Percentiles rank a stretch among this genome's conserved stretches.
These are phyloP conservation scores for Egretta garzetta DNA, from an alignment of 2,113 vertebrate species.

Conservation along the genomic window DNA sequence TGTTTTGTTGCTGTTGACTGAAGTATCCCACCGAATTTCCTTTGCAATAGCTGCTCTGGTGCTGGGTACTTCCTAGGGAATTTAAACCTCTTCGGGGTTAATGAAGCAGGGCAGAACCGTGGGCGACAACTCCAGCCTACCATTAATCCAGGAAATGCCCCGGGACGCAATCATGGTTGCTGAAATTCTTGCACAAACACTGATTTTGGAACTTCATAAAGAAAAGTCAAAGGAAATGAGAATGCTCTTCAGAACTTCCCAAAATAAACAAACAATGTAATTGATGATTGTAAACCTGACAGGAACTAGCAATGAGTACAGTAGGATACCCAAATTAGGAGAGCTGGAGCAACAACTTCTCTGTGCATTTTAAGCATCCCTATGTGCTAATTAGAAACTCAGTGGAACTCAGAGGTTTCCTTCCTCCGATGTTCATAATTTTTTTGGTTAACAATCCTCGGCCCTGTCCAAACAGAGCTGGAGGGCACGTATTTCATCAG, in stretches of 20 bases:
- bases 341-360: background rate
- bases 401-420: background rate
- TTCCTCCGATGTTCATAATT: background rate
- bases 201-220: constrained; percentile 2
- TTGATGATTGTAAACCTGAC: constrained; percentile 1
- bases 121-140: background rate
- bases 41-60: background rate
- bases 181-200: constrained; percentile 6
- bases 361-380: background rate
- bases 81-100: background rate
- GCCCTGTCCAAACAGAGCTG: background rate
- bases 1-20: background rate
- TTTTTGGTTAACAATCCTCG: background rate
- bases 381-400: background rate
- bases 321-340: background rate
- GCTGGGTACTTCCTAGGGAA: background rate
- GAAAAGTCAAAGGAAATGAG: constrained; percentile 33
- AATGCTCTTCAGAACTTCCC: background rate
- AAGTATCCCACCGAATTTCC: constrained; percentile 1
- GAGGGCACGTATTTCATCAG: background rate
- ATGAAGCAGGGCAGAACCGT: background rate
- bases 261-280: background rate
- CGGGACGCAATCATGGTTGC: background rate
- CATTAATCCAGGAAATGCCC: constrained; percentile 37
- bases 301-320: background rate